These are phyloP conservation scores for Aphidoletes aphidimyza DNA, from an alignment of 2,888 invertebrate species.

Conservation along the genomic window DNA sequence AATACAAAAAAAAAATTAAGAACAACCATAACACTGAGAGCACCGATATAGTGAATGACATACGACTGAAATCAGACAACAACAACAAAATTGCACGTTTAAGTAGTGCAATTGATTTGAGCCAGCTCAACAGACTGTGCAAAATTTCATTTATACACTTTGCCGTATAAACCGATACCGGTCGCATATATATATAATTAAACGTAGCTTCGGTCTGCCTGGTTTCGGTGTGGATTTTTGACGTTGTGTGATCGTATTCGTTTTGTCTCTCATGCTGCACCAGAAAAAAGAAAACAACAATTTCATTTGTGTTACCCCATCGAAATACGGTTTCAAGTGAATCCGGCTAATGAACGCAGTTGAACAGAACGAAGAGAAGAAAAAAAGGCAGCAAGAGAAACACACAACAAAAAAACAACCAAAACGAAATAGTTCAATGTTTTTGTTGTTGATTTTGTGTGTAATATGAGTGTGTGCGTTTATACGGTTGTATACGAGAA, in stretches of 20 bases:
- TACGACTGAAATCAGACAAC: too few relatives aligned
- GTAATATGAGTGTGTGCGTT: background rate
- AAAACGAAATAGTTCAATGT: background rate
- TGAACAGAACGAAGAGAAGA: background rate
- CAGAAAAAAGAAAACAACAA: background rate
- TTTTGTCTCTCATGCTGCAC: background rate
- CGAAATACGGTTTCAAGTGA: background rate
- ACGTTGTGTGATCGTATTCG: background rate
- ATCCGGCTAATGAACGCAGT: background rate
- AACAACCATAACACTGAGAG: too few relatives aligned
- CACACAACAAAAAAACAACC: background rate
- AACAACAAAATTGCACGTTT: too few relatives aligned
- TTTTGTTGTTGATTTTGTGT: conserved; percentile 13
- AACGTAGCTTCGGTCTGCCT: background rate
- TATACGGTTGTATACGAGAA: background rate
- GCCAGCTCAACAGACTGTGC: too few relatives aligned
- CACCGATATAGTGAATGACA: too few relatives aligned
- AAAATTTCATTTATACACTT: too few relatives aligned
- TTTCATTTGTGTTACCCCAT: background rate
- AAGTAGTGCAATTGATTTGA: too few relatives aligned
- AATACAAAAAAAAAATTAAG: too few relatives aligned
- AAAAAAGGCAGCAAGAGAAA: background rate
- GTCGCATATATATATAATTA: conserved; percentile 10
- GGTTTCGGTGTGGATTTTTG: background rate
- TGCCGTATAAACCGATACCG: background rate